phyloP scores from a whole-genome alignment of 2,888 invertebrate species.

The Hirtodrosophila histrioides region DNA sequence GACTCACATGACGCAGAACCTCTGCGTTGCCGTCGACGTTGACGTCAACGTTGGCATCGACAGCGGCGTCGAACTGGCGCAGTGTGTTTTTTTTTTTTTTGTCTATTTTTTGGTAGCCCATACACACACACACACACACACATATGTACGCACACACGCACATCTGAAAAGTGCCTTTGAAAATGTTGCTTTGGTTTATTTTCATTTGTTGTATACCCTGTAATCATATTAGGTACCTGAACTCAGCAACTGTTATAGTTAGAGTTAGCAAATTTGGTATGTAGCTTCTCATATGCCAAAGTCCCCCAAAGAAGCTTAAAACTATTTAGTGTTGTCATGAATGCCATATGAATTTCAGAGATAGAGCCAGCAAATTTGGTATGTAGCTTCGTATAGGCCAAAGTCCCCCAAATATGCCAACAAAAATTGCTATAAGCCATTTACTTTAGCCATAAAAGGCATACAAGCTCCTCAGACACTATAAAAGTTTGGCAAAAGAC shows the following conservation, averaged over 20 bases:
- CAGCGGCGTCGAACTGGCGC: conserved; percentile 69
- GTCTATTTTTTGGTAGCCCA: conserved; percentile 44
- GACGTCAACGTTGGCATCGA: conserved; percentile 16
- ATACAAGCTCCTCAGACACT: not conserved
- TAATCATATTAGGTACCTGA: not conserved
- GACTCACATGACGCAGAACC: conserved; percentile 80
- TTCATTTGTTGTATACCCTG: conserved; percentile 31
- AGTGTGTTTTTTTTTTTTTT: conserved; percentile 20
- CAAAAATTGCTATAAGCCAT: too few relatives aligned
- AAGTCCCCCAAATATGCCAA: too few relatives aligned
- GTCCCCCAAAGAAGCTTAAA: too few relatives aligned
- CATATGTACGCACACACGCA: conserved; percentile 32
- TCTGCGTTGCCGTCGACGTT: conserved; percentile 9
- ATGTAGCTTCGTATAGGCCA: too few relatives aligned
- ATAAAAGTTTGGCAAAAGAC: not conserved
- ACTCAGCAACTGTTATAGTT: too few relatives aligned
- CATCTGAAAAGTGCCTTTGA: conserved; percentile 66
- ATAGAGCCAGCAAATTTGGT: too few relatives aligned
- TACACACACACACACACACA: conserved; percentile 22
- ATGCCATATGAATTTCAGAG: too few relatives aligned
- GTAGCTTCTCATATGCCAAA: too few relatives aligned
- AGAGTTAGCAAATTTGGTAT: too few relatives aligned
- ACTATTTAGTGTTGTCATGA: too few relatives aligned
- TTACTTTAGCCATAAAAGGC: too few relatives aligned
- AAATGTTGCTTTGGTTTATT: conserved; percentile 50